Evolutionary conservation across 2,888 invertebrate genomes (phyloP).

Genomic region (Apocheima hispidaria): DNA sequence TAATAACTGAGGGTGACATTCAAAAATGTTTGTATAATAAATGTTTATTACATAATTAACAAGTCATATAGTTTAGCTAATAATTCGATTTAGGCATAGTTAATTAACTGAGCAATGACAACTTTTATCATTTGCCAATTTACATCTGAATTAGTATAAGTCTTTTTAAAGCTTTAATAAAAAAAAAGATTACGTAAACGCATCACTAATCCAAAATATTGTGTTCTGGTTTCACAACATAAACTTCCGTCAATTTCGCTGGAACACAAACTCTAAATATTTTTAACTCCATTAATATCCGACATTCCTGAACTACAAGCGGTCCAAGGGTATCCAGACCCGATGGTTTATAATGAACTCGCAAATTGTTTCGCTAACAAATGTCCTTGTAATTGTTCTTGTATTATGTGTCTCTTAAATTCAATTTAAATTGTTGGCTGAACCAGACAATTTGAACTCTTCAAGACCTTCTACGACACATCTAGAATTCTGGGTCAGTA

Average conservation of each 20-base stretch:
- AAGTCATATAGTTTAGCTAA: too few species aligned
- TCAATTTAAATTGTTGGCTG: constrained; percentile 46
- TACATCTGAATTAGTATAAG: too few species aligned
- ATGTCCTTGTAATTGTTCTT: constrained; percentile 60
- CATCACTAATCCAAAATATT: too few species aligned
- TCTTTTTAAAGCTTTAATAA: too few species aligned
- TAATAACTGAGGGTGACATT: too few species aligned
- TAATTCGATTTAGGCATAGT: too few species aligned
- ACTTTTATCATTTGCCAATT: too few species aligned
- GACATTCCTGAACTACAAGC: constrained; percentile 62
- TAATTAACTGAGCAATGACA: too few species aligned
- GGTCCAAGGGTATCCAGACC: constrained; percentile 58
- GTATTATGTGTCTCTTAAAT: constrained; percentile 49
- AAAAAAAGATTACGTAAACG: too few species aligned
- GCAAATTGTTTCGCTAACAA: constrained; percentile 59
- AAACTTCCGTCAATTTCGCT: constrained; percentile 16
- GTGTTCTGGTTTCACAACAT: background rate
- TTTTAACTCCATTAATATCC: constrained; percentile 66
- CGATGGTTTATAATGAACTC: constrained; percentile 67
- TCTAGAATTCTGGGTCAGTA: background rate
- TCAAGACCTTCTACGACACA: background rate
- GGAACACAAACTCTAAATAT: constrained; percentile 37
- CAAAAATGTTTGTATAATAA: too few species aligned
- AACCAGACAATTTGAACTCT: constrained; percentile 1
- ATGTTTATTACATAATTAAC: too few species aligned